These are phyloP conservation scores for Actinemys pallida DNA, from an alignment of 2,113 vertebrate species.

Conservation along the genomic window DNA sequence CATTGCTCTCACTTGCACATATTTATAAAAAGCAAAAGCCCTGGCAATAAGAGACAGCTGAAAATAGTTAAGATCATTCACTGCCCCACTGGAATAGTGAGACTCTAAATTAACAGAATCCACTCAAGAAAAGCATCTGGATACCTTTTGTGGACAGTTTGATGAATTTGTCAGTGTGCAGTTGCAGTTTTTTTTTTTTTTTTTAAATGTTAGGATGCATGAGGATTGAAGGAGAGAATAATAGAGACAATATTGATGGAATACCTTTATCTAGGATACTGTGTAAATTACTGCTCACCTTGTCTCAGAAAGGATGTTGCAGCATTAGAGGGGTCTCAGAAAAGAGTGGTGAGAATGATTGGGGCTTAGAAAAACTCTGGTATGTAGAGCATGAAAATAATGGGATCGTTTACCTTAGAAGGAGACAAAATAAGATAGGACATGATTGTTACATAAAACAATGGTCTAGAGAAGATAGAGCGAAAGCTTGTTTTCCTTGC, in stretches of 20 bases:
- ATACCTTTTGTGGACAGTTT: background rate
- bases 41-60: background rate
- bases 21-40: background rate
- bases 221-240: background rate
- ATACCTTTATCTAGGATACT: background rate
- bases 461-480: background rate
- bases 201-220: background rate
- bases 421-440: background rate
- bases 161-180: background rate
- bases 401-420: background rate
- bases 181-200: background rate
- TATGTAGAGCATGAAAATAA: background rate
- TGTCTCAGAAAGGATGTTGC: background rate
- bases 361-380: background rate
- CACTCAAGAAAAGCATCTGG: background rate
- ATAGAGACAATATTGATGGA: background rate
- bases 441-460: background rate
- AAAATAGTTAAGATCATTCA: background rate
- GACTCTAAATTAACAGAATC: background rate
- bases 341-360: background rate
- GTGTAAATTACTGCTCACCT: background rate
- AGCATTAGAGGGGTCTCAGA: background rate
- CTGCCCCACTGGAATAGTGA: background rate
- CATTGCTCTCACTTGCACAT: background rate
- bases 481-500: background rate